Conservation (phyloP, 2,888 invertebrate species). For the Steinernema scapterisci region DNA sequence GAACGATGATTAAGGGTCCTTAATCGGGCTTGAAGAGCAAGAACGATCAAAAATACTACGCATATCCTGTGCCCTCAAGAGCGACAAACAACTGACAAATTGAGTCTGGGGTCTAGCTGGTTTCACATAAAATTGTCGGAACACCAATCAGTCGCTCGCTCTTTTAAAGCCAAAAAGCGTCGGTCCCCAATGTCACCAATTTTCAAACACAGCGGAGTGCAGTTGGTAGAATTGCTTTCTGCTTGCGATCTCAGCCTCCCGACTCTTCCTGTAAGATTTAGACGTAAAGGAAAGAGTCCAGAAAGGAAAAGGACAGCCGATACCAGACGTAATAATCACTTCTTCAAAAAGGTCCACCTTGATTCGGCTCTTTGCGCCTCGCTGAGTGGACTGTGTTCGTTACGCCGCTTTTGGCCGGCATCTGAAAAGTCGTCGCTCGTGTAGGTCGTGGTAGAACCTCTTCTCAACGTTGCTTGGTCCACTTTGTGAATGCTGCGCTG, state of each 20-base stretch:
- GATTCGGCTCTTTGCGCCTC: slow-evolving; percentile 22
- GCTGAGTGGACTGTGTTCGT: not conserved
- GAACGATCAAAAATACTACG: no score
- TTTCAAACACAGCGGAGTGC: no score
- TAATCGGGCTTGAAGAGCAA: no score
- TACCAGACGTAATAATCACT: not conserved
- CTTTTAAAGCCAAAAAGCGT: no score
- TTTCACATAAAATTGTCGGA: no score
- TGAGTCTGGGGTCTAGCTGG: no score
- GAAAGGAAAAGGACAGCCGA: not conserved
- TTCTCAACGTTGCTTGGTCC: not conserved
- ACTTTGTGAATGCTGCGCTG: not conserved
- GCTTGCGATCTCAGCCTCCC: no score
- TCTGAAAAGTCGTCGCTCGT: slow-evolving; percentile 14
- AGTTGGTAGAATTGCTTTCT: no score
- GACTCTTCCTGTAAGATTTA: not conserved
- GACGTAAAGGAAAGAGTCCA: not conserved
- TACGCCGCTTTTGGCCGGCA: not conserved
- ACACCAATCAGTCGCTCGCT: no score
- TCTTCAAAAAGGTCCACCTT: slow-evolving; percentile 31
- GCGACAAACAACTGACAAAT: no score
- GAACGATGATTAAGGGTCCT: not conserved
- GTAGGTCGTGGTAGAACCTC: not conserved
- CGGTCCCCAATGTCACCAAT: no score
- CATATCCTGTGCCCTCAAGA: no score